phyloP scores from a whole-genome alignment of 2,113 vertebrate genomes.

The Dicaeum eximium region DNA sequence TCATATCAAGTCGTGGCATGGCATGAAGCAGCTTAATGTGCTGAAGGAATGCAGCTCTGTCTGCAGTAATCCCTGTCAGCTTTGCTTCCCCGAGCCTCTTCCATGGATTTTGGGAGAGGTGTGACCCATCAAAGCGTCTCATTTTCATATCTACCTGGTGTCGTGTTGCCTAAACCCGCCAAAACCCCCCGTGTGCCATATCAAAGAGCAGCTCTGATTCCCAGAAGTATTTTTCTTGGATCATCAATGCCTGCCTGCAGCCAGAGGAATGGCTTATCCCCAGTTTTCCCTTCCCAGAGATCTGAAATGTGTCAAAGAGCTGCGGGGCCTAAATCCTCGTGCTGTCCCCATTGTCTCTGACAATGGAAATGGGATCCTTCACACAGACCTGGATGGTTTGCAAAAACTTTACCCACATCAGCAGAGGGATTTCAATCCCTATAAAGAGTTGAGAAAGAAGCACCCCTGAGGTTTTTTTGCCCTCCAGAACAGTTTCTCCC shows the following conservation, averaged over 20 bases:
- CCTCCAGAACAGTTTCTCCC: neutral
- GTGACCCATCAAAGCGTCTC: conserved; percentile 23
- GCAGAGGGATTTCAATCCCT: neutral
- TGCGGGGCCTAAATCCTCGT: neutral
- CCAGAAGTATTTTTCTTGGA: conserved; percentile 31
- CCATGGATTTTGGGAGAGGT: neutral
- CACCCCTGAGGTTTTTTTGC: neutral
- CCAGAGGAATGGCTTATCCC: neutral
- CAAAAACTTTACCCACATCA: neutral
- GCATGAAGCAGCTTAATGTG: conserved; percentile 23
- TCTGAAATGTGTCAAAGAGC: conserved; percentile 2
- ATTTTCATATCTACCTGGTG: neutral
- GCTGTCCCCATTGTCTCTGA: neutral
- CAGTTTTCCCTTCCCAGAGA: neutral
- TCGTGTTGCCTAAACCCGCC: neutral
- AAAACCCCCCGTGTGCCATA: neutral
- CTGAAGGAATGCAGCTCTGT: neutral
- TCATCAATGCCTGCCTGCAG: neutral
- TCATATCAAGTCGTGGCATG: conserved; percentile 40
- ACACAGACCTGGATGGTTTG: neutral
- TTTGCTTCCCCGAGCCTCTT: neutral
- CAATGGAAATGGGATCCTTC: neutral
- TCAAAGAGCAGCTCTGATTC: neutral
- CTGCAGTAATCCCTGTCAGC: conserved; percentile 36
- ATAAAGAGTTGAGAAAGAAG: neutral